A percentile compares a stretch with the other conserved stretches of the same genome.
Evolutionary conservation across 2,888 invertebrate species (phyloP).

Genomic region (Amiota minor): DNA sequence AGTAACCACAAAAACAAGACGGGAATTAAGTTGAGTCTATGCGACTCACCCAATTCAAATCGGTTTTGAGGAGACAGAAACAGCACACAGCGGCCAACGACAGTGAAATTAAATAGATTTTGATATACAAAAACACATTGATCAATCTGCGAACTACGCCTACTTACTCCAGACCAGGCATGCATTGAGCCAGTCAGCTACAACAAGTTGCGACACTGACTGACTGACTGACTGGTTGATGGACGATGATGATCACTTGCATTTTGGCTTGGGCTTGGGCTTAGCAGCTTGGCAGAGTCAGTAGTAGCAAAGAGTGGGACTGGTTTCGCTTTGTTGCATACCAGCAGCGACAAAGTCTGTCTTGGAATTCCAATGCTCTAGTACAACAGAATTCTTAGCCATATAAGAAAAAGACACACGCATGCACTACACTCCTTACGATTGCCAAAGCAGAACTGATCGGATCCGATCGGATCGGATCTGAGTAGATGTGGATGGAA

Average conservation of each 20-base stretch:
- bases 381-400: slow-evolving; percentile 29
- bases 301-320: background rate
- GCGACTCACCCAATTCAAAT: slow-evolving; percentile 48
- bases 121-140: slow-evolving; percentile 7
- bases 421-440: slow-evolving; percentile 20
- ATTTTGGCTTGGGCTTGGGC: slow-evolving; percentile 3
- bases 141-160: slow-evolving; percentile 26
- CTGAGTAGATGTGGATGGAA: background rate
- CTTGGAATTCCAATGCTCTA: slow-evolving; percentile 4
- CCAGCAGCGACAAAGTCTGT: slow-evolving; percentile 26
- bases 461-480: background rate
- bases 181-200: background rate
- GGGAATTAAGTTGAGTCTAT: background rate
- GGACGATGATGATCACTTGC: slow-evolving; percentile 8
- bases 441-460: no score
- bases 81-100: slow-evolving; percentile 9
- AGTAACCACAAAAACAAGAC: background rate
- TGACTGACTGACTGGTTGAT: slow-evolving; percentile 13
- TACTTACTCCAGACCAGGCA: background rate
- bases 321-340: slow-evolving; percentile 1
- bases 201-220: slow-evolving; percentile 11
- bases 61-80: slow-evolving; percentile 48
- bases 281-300: background rate
- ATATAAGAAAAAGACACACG: slow-evolving; percentile 16
- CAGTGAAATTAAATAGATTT: slow-evolving; percentile 23